Base-by-base conservation (phyloP, 2,113 vertebrate genomes). In the Mola mola region DNA sequence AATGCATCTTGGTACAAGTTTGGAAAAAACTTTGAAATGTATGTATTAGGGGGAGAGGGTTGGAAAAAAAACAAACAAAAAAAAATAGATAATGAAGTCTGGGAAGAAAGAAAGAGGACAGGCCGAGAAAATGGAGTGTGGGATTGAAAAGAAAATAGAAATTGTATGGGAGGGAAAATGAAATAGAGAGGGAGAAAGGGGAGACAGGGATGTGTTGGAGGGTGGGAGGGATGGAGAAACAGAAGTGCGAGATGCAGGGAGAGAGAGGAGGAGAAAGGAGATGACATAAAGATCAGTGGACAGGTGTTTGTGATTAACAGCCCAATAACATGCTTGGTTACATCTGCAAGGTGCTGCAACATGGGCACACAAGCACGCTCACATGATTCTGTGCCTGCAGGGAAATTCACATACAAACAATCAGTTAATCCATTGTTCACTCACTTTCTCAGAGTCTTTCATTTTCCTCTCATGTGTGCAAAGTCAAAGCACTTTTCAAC, bases 301-400 rank as follows among this genome's bases (percentile, higher is more conserved):
- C 49, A 66, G 33, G 40, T 81, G 79, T 75, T 83, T 56, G 55
- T 72, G 60, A 81, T 83, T 77, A 82, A 64, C 34, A 6, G 43
- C 19, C 40, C 62, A 76, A 80, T 78, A 40, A 76, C 79, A 82
- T 59, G 65, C 66, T 48, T 69, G 67, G 66, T 25, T 69, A 69
- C 44, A 6, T 72, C 17, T 65, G 29, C 34, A 22, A 16, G 0
- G 25, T 1, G 12, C 26, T 58, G 38, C 20, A 42, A 33, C 11
- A 15, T 48, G 40, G 11, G 15, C 8, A 20, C 37, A 46, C 53
- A 37, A 34, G n/a, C 22, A 40, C 15, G 17, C 38, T 36, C 51
- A 24, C 42, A 43, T 8, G 55, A 28, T 12, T 1, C 1, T 9
- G 2, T 6, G 9, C 11, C n/a, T 13, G 16, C 26, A 44, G 43